Base-by-base conservation (phyloP, 2,888 invertebrate species). In the Papilio demoleus region DNA sequence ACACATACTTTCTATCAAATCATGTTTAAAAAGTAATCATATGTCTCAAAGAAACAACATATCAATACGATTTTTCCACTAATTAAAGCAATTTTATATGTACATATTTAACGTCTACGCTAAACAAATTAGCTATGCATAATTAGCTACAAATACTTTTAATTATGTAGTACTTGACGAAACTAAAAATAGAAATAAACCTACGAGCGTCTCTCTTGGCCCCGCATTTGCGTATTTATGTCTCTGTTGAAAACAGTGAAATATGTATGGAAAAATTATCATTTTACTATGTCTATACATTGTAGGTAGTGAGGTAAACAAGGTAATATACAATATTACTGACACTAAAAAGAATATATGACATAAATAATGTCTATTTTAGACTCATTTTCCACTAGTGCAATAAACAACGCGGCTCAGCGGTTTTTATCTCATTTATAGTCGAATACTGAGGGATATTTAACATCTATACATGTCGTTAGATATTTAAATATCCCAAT, bases 191-290 rank as follows among this genome's bases (percentile, higher is more conserved):
- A 22, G 31, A 65, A 59, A 56, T 63, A 50, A 71, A 77, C 81
- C 70, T 75, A 80, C 82, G 82, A 77, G 71, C 75, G 75, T 53
- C 67, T 80, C n/a, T 84, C 88, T 78, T 81, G 78, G 50, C 75
- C 74, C 71, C 68, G 74, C 66, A 82, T 74, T 74, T 81, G 80
- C 53, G 82, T 80, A 74, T 79, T 79, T 70, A 75, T 76, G 69
- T 79, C 81, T 76, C 89, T 90, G 88, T 80, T 74, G 79, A 79
- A 75, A 75, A 77, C 75, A 31, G 27, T n/a, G 72, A 76, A 76
- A 63, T 42, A 24, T 42, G 24, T 45, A 17, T 24, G 19, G 14
- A 62, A 17, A 27, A 22, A 19, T 31, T 31, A 42, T 47, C 19
- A 34, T 14, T 17, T 22, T 34, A 60, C 12, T 9, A 47, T 2